Conservation (phyloP, 2,113 vertebrate genomes). For the Proteles cristata region DNA sequence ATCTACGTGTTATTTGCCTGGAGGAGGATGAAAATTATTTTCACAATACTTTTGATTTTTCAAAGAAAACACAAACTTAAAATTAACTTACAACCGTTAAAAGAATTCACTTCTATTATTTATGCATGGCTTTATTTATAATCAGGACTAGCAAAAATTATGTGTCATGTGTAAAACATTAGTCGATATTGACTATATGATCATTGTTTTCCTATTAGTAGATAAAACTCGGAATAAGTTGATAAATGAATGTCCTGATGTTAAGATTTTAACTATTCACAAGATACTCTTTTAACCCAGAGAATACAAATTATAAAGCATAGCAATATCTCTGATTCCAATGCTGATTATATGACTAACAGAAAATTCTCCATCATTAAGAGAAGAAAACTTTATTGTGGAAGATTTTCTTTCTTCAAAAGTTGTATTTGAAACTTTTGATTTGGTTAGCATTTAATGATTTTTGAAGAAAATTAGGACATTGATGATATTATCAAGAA, state of each 20-base stretch:
- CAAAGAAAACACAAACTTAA: background rate
- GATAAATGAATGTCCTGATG: background rate
- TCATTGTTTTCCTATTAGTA: background rate
- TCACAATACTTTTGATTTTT: background rate
- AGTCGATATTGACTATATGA: background rate
- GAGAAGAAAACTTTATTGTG: background rate
- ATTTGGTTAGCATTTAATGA: background rate
- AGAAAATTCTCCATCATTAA: background rate
- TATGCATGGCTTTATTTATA: background rate
- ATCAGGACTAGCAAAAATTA: background rate
- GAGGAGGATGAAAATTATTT: background rate
- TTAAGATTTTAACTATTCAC: background rate
- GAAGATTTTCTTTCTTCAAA: background rate
- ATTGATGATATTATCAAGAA: background rate
- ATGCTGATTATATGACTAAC: background rate
- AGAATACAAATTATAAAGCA: background rate
- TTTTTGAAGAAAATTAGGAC: background rate
- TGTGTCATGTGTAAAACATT: background rate
- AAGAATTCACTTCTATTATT: background rate
- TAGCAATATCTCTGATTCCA: background rate
- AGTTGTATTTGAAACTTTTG: background rate
- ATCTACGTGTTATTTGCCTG: background rate
- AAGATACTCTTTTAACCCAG: background rate
- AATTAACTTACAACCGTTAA: background rate
- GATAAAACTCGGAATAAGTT: background rate